These are phyloP conservation scores for Corythoichthys haematopterus DNA, from an alignment of 2,113 vertebrate species.

Conservation along the genomic window DNA sequence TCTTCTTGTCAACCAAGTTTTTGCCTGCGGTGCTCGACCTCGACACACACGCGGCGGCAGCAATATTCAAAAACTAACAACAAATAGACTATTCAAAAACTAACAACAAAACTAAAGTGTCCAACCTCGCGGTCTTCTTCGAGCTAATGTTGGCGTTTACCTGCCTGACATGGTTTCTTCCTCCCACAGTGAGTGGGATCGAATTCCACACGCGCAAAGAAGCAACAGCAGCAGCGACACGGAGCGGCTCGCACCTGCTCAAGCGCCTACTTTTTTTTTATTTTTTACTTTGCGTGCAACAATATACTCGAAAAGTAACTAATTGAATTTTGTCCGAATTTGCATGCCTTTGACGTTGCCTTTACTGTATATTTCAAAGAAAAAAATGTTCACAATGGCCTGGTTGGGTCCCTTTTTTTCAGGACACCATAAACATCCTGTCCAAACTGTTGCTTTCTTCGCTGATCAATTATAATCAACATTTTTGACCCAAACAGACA, in stretches of 20 bases:
- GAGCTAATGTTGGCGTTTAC: constrained; percentile 44
- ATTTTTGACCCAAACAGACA: no score
- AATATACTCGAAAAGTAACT: no score
- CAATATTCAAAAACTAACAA: not conserved
- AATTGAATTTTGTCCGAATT: no score
- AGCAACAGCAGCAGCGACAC: constrained; percentile 61
- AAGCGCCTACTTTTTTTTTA: constrained; percentile 43
- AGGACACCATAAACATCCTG: no score
- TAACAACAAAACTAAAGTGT: not conserved
- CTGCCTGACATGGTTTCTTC: constrained; percentile 28
- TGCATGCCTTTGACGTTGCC: no score
- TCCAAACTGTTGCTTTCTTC: no score
- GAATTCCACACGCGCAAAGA: constrained; percentile 21
- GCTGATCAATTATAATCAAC: no score
- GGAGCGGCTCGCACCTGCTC: constrained; percentile 64
- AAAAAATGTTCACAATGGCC: no score
- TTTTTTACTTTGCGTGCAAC: not conserved
- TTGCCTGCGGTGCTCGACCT: not conserved
- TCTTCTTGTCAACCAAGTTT: constrained; percentile 9
- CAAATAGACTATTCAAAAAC: not conserved
- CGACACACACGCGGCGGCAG: not conserved
- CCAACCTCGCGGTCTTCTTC: constrained; percentile 1
- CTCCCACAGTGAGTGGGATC: constrained; percentile 30
- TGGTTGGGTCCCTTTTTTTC: no score
- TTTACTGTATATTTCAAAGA: no score